A percentile compares a stretch with the other conserved stretches of the same genome.
Evolutionary conservation across 1,140 invertebrate genomes (phyloP).

Genomic region (Rhagoletis pomonella): DNA sequence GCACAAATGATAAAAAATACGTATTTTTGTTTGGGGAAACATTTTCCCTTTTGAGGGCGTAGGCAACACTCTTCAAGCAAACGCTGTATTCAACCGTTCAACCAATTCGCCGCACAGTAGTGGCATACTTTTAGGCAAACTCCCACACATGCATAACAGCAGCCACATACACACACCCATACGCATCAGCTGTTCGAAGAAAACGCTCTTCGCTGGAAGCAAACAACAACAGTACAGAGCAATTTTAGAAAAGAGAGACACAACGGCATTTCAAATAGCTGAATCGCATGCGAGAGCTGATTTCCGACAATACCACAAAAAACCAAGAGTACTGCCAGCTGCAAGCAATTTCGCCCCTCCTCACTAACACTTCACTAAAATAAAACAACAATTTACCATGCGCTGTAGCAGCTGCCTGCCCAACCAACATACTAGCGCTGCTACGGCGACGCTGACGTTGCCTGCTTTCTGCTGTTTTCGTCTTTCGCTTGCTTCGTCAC

Average conservation of each 20-base stretch:
- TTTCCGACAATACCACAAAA: background rate
- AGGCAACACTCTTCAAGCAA: background rate
- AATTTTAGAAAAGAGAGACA: background rate
- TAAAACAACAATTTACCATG: background rate
- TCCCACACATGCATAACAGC: background rate
- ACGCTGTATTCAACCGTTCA: too few species aligned
- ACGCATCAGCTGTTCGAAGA: background rate
- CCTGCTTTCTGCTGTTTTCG: background rate
- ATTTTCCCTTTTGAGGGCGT: background rate
- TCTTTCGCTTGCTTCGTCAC: background rate
- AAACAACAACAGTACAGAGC: background rate
- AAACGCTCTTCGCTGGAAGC: background rate
- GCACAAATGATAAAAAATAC: background rate
- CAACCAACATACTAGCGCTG: background rate
- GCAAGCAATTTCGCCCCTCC: background rate
- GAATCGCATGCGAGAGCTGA: background rate
- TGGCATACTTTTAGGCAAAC: slow-evolving; percentile 47
- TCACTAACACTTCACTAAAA: background rate
- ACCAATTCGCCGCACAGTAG: background rate
- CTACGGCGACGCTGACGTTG: background rate
- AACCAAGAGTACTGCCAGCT: background rate
- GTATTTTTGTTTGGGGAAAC: background rate
- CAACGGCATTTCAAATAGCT: background rate
- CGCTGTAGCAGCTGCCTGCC: slow-evolving; percentile 13
- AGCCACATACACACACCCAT: background rate